A percentile compares a stretch with the other conserved stretches of the same genome.
phyloP scores from a whole-genome alignment of 2,888 invertebrate genomes.

The Hypomecis atomaria region DNA sequence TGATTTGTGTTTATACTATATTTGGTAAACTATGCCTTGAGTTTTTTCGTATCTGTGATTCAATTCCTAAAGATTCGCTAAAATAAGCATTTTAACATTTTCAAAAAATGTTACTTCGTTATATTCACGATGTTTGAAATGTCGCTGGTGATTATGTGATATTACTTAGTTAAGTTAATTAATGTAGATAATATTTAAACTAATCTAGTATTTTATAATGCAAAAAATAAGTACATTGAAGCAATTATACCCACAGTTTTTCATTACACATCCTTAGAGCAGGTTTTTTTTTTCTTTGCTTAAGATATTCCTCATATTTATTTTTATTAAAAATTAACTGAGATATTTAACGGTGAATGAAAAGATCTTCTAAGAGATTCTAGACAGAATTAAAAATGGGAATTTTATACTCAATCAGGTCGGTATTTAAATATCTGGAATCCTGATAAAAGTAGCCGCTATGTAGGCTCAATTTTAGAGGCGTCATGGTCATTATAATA shows the following conservation, averaged over 20 bases:
- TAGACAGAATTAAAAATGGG: too few relatives aligned
- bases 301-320: too few relatives aligned
- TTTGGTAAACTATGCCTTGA: slow-evolving; percentile 15
- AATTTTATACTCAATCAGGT: too few relatives aligned
- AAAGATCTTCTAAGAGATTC: too few relatives aligned
- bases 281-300: not conserved
- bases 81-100: slow-evolving; percentile 27
- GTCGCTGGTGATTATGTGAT: slow-evolving; percentile 80
- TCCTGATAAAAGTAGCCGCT: too few relatives aligned
- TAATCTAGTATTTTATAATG: slow-evolving; percentile 50
- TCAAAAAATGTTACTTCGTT: slow-evolving; percentile 38
- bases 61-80: slow-evolving; percentile 20
- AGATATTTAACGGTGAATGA: too few relatives aligned
- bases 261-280: slow-evolving; percentile 38
- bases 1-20: not conserved
- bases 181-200: slow-evolving; percentile 47
- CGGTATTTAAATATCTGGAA: too few relatives aligned
- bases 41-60: slow-evolving; percentile 32
- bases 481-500: too few relatives aligned
- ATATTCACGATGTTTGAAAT: slow-evolving; percentile 51
- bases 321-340: too few relatives aligned
- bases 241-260: slow-evolving; percentile 42
- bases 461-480: too few relatives aligned
- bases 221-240: slow-evolving; percentile 53
- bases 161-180: slow-evolving; percentile 71